Evolutionary conservation across 2,797 vertebrate species (phyloP).

Genomic region (Erithacus rubecula): DNA sequence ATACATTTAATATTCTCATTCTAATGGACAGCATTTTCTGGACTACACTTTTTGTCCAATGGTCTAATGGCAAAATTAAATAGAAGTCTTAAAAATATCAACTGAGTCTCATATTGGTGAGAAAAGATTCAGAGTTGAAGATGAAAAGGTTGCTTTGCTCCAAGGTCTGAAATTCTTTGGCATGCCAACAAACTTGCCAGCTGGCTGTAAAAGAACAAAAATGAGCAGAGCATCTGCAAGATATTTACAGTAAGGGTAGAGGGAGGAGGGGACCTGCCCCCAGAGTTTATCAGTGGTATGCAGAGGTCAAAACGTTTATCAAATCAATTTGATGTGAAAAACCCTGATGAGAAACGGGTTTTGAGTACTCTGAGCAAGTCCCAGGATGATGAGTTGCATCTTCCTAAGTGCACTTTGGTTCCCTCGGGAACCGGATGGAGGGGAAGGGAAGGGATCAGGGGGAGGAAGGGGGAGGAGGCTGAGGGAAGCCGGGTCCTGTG

Average conservation of each 20-base stretch:
- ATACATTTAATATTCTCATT: not conserved
- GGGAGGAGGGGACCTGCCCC: not conserved
- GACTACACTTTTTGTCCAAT: not conserved
- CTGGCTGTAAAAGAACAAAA: slow-evolving; percentile 56
- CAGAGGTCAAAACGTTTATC: slow-evolving; percentile 52
- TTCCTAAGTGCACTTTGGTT: not conserved
- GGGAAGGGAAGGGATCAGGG: not conserved
- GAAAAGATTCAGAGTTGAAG: not conserved
- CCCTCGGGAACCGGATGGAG: not conserved
- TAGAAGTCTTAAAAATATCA: not conserved
- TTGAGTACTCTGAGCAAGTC: not conserved
- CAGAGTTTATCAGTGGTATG: slow-evolving; percentile 61
- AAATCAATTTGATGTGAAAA: slow-evolving; percentile 52
- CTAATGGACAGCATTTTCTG: not conserved
- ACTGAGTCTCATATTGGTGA: not conserved
- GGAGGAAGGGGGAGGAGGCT: not conserved
- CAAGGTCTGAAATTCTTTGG: slow-evolving; percentile 12
- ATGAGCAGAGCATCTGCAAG: slow-evolving; percentile 59
- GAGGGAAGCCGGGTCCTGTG: not conserved
- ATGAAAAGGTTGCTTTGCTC: slow-evolving; percentile 29
- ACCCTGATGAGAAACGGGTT: slow-evolving; percentile 14
- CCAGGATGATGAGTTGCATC: not conserved
- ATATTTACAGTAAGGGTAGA: slow-evolving; percentile 53
- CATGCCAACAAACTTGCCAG: slow-evolving; percentile 47
- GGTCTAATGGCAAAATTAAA: not conserved